These are phyloP conservation scores for Megaleporinus macrocephalus DNA, from an alignment of 2,113 vertebrate species.

Conservation along the genomic window DNA sequence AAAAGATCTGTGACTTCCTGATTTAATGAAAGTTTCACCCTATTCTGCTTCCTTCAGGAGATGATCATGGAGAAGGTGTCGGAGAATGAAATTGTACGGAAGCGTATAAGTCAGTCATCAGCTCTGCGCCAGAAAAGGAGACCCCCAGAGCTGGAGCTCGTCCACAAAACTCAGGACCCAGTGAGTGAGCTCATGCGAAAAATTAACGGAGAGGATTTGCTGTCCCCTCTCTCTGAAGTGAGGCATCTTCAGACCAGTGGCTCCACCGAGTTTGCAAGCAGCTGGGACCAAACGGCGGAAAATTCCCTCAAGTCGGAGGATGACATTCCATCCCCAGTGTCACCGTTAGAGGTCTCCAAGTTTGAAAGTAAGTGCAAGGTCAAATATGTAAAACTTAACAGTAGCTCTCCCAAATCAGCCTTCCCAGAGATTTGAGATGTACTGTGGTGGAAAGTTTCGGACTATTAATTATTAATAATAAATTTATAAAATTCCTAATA, in stretches of 20 bases:
- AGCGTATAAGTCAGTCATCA: slow-evolving; percentile 78
- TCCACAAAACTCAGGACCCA: slow-evolving; percentile 31
- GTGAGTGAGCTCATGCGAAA: slow-evolving; percentile 36
- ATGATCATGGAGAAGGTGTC: slow-evolving; percentile 84
- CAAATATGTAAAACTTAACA: not conserved
- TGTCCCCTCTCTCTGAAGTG: slow-evolving; percentile 58
- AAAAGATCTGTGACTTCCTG: too few relatives aligned
- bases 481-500: too few relatives aligned
- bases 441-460: too few relatives aligned
- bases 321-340: slow-evolving; percentile 51
- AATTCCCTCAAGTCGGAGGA: slow-evolving; percentile 41
- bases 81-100: slow-evolving; percentile 79
- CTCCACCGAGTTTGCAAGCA: slow-evolving; percentile 26
- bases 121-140: slow-evolving; percentile 77
- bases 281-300: slow-evolving; percentile 27
- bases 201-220: slow-evolving; percentile 42
- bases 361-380: slow-evolving; percentile 83
- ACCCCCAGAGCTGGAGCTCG: slow-evolving; percentile 36
- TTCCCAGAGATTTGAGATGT: too few relatives aligned
- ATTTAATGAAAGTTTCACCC: not conserved
- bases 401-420: too few relatives aligned
- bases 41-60: slow-evolving; percentile 68
- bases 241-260: not conserved
- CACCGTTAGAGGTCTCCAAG: slow-evolving; percentile 70
- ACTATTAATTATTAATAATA: too few relatives aligned